These are phyloP conservation scores for Agrypnus murinus DNA, from an alignment of 2,888 invertebrate genomes.

Conservation along the genomic window DNA sequence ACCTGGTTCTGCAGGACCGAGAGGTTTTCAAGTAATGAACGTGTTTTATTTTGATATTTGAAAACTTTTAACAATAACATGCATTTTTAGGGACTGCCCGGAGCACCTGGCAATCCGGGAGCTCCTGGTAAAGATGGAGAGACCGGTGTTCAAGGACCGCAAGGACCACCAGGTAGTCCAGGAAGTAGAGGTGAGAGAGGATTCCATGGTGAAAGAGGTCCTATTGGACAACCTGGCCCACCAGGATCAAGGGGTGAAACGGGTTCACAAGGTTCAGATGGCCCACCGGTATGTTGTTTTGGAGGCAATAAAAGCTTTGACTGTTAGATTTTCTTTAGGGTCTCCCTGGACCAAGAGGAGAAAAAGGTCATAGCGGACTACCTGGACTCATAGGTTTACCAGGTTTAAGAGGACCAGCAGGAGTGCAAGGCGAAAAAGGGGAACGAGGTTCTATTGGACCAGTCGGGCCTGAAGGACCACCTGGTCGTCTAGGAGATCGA, in stretches of 20 bases:
- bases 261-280: conserved; percentile 81
- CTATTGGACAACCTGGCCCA: conserved; percentile 79
- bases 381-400: conserved; percentile 83
- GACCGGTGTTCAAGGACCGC: conserved; percentile 79
- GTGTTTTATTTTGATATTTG: background rate
- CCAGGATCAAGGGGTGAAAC: conserved; percentile 79
- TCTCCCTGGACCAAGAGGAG: conserved; percentile 78
- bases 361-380: conserved; percentile 82
- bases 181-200: conserved; percentile 79
- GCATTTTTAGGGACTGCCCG: conserved; percentile 75
- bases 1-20: conserved; percentile 83
- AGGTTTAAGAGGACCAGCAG: conserved; percentile 80
- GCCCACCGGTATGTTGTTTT: conserved; percentile 75
- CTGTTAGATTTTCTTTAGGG: conserved; percentile 72
- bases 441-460: conserved; percentile 82
- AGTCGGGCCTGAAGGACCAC: conserved; percentile 84
- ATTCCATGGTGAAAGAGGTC: conserved; percentile 84
- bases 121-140: conserved; percentile 88
- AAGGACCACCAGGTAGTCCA: conserved; percentile 73
- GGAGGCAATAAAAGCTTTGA: background rate
- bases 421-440: conserved; percentile 83
- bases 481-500: conserved; percentile 81
- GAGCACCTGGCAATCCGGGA: conserved; percentile 82
- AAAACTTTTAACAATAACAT: background rate
- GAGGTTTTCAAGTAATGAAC: conserved; percentile 83